phyloP scores from a whole-genome alignment of 2,888 invertebrate genomes.

The Tetanocera ferruginea region DNA sequence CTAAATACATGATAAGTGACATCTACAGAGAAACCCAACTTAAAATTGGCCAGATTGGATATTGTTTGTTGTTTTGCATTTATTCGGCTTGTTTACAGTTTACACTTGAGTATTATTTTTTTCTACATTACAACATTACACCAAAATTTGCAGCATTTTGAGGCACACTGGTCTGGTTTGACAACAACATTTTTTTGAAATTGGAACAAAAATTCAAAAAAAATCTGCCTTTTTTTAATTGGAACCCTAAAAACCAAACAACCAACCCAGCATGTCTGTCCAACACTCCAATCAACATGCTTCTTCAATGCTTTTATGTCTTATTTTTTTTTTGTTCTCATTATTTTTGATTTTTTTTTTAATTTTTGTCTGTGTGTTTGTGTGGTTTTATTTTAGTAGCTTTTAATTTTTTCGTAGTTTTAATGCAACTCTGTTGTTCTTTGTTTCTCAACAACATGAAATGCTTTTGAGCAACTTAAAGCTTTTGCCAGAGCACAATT shows the following conservation, averaged over 20 bases:
- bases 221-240: no score
- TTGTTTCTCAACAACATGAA: background rate
- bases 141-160: conserved; percentile 2
- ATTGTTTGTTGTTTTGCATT: background rate
- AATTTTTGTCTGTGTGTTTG: conserved; percentile 8
- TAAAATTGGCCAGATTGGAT: background rate
- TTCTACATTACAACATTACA: background rate
- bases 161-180: background rate
- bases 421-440: no score
- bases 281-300: background rate
- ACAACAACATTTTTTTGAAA: no score
- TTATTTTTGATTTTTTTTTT: conserved; percentile 34
- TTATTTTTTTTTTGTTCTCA: conserved; percentile 26
- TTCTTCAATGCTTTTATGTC: conserved; percentile 17
- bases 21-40: background rate
- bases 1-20: background rate
- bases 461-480: background rate
- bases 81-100: background rate
- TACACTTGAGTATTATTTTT: background rate
- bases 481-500: background rate
- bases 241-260: no score
- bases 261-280: no score
- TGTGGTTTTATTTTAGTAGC: background rate
- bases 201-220: no score
- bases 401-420: background rate